Evolutionary conservation across 2,888 invertebrate species (phyloP), one percentile per base, ranked within the genome.

Genomic region (Tenthredo scrophulariae): DNA sequence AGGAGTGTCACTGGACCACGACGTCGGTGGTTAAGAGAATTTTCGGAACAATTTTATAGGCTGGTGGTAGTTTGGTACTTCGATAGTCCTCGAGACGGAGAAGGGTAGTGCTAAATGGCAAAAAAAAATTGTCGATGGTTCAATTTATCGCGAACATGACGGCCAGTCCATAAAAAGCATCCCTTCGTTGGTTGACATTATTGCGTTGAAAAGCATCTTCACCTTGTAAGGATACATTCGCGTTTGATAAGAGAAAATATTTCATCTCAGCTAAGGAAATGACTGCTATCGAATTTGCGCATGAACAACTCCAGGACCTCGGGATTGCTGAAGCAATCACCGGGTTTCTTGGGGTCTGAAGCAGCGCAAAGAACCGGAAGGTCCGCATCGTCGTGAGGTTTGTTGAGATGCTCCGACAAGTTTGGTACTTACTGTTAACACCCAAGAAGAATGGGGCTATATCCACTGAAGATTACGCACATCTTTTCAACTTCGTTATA

Each of bases 221-320:
- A 95, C 95, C 90, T 96, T 95, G 88, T 94, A 94, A 72, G 94
- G 92, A 85, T 96, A 96, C n/a, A n/a, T 80, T 94, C 92, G 62
- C 94, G 93, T 91, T 95, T 94, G 92, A 94, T 94, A 91, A 95
- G 94, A 43, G 95, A 95, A 93, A 96, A 96, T 62, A 95, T 93
- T 89, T 95, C 93, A 46, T 94, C 94, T 72, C 94, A 94, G 2
- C 95, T 95, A 33, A 96, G 90, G 87, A 94, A 90, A 65, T 95
- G 95, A 46, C 94, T 89, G 22, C n/a, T 50, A n/a, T 83, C 72
- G 65, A 88, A 72, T n/a, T 87, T 84, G 37, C 85, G 77, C 40
- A 87, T 84, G 80, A 86, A 85, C 37, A 79, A 74, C 65, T 86
- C 70, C 3, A 87, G 87, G 10, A 75, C 74, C 15, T 86, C 85